Percentiles rank a stretch among this genome's conserved stretches.
These are phyloP conservation scores for Temnothorax rugatulus DNA, from an alignment of 2,888 invertebrate genomes.

Conservation along the genomic window DNA sequence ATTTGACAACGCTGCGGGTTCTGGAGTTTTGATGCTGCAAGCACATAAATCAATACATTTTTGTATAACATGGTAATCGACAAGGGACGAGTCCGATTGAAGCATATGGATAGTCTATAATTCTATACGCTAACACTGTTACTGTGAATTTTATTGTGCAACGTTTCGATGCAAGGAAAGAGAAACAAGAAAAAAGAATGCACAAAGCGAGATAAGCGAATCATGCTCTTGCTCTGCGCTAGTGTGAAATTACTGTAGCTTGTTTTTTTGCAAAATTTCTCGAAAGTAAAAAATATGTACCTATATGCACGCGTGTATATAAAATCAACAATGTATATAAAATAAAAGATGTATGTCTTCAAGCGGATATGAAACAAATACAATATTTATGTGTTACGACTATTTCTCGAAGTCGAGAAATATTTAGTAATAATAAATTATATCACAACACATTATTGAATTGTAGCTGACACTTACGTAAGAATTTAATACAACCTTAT, in stretches of 20 bases:
- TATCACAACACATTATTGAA: not conserved
- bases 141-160: not conserved
- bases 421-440: constrained; percentile 17
- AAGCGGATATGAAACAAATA: not conserved
- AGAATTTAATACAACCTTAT: constrained; percentile 7
- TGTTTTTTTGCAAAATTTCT: not conserved
- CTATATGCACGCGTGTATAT: not conserved
- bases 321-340: not conserved
- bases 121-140: not conserved
- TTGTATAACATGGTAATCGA: not conserved
- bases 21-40: constrained; percentile 65
- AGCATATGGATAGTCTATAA: constrained; percentile 30
- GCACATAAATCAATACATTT: constrained; percentile 44
- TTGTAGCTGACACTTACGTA: not conserved
- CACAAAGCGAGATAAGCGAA: constrained; percentile 2
- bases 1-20: constrained; percentile 12
- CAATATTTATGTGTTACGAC: constrained; percentile 3
- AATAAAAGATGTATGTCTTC: not conserved
- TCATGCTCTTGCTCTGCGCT: constrained; percentile 21
- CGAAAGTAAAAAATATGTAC: not conserved
- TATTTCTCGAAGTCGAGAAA: constrained; percentile 2
- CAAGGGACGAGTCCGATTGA: not conserved
- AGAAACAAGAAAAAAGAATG: constrained; percentile 17
- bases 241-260: constrained; percentile 3
- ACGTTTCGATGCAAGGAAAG: not conserved